Evolutionary conservation across 2,888 invertebrate species (phyloP).

Genomic region (Drosophila vallismaia): DNA sequence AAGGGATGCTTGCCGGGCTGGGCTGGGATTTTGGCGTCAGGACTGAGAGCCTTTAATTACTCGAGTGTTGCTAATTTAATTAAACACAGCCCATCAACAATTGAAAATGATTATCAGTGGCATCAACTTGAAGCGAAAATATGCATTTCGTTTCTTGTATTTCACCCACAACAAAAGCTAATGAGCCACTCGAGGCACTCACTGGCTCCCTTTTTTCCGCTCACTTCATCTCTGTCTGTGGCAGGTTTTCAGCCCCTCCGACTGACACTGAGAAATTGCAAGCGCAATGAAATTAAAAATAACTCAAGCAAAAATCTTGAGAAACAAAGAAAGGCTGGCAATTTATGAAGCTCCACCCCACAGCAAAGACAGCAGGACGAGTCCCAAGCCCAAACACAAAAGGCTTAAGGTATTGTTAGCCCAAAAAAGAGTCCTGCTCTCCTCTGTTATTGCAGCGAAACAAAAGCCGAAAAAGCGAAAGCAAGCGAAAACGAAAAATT

Average conservation of each 20-base stretch:
- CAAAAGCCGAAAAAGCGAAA: constrained; percentile 44
- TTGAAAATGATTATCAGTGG: constrained; percentile 51
- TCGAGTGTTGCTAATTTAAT: constrained; percentile 67
- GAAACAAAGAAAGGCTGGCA: constrained; percentile 68
- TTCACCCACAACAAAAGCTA: constrained; percentile 42
- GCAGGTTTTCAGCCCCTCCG: constrained; percentile 48
- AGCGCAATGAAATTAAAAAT: constrained; percentile 75
- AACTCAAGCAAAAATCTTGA: constrained; percentile 72
- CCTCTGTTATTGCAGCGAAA: constrained; percentile 5
- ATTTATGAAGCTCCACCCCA: constrained; percentile 66
- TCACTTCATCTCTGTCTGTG: constrained; percentile 50
- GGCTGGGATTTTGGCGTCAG: not conserved
- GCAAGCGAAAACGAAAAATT: constrained; percentile 55
- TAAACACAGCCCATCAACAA: constrained; percentile 51
- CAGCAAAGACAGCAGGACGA: constrained; percentile 3
- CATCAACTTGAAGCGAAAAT: constrained; percentile 29
- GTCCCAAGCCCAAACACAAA: constrained; percentile 40
- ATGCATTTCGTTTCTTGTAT: constrained; percentile 24
- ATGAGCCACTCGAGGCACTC: constrained; percentile 35
- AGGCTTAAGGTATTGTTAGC: constrained; percentile 68
- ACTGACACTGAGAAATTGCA: constrained; percentile 77
- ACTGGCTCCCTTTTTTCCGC: constrained; percentile 1
- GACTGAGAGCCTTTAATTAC: constrained; percentile 53
- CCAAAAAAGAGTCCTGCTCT: constrained; percentile 17
- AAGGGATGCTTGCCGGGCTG: not conserved